Evolutionary conservation across 2,797 vertebrate species (phyloP), one percentile per base, ranked within the genome.

Genomic region (Petrocephalus sullivani): DNA sequence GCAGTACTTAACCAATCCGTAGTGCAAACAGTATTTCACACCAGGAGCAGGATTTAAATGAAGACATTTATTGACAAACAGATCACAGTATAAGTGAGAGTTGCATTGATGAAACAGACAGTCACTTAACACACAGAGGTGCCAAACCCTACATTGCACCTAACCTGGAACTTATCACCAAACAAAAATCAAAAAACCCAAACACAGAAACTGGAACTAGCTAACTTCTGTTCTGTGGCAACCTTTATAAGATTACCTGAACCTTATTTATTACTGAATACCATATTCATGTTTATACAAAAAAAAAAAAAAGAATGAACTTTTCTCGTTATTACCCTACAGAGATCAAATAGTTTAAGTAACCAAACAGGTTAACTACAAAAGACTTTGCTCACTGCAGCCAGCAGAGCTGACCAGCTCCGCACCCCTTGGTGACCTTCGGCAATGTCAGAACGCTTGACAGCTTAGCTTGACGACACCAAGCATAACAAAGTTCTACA

Each of bases 31-130:
- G 19, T 67, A 67, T 0, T 1, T 85, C 28, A 37, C 21, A 85
- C 12, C 14, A 85, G 83, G 57, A 21, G 57, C 51, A 16, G 21
- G 28, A 28, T 41, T 58, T 85, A 85, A 85, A 57, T 58, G 56
- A 83, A 49, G 19, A 82, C 33, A 87, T 81, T 84, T 84, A 85
- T 84, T 51, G 82, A 61, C 60, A 64, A 64, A 88, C 49, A 23
- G n/a, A 10, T 23, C 1, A 10, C 46, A 54, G 51, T 28, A 7
- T 2, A 84, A 84, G 41, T 41, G 78, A n/a, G 81, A 87, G 23
- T 75, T 87, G 8, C 71, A 41, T n/a, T 78, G 14, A 78, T 8
- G 71, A 46, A 19, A 78, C 37, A 3, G 64, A 67, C 12, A 4
- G 10, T 84, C 7, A 83, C 19, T 4, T 51, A 83, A 53, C 49